phyloP scores from a whole-genome alignment of 1,140 invertebrate species.

The Archivesica marissinica region DNA sequence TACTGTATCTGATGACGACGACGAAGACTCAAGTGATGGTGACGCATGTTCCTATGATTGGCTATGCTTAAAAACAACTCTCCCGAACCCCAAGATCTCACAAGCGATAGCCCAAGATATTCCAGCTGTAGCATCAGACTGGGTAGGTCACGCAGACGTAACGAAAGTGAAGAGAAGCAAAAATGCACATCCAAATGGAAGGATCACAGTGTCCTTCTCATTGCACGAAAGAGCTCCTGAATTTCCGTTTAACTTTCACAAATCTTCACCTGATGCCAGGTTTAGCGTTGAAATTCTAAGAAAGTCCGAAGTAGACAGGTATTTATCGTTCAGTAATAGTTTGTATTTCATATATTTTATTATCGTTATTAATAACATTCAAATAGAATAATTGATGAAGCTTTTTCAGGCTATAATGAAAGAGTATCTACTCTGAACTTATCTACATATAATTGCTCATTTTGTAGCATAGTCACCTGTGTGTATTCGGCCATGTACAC shows the following conservation, averaged over 20 bases:
- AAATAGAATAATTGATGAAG: background rate
- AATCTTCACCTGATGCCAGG: background rate
- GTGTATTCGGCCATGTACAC: too few species aligned
- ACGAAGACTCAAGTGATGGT: background rate
- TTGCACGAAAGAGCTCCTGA: constrained; percentile 20
- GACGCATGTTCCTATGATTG: constrained; percentile 14
- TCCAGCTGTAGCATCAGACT: constrained; percentile 3
- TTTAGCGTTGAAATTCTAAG: constrained; percentile 51
- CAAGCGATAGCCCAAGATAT: background rate
- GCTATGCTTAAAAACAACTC: constrained; percentile 20
- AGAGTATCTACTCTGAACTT: background rate
- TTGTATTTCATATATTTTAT: background rate
- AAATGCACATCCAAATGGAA: background rate
- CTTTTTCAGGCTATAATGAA: background rate
- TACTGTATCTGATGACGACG: constrained; percentile 23
- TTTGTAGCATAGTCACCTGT: too few species aligned
- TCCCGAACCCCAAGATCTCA: background rate
- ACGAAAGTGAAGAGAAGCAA: constrained; percentile 31
- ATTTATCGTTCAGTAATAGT: too few species aligned
- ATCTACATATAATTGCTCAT: too few species aligned
- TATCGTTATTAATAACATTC: background rate
- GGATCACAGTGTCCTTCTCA: constrained; percentile 29
- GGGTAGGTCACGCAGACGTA: constrained; percentile 62
- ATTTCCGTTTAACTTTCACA: constrained; percentile 32
- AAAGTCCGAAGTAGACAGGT: constrained; percentile 66